Evolutionary conservation across 2,113 vertebrate genomes (phyloP), one percentile per base, ranked within the genome.

Genomic region (Leucopsar rothschildi): DNA sequence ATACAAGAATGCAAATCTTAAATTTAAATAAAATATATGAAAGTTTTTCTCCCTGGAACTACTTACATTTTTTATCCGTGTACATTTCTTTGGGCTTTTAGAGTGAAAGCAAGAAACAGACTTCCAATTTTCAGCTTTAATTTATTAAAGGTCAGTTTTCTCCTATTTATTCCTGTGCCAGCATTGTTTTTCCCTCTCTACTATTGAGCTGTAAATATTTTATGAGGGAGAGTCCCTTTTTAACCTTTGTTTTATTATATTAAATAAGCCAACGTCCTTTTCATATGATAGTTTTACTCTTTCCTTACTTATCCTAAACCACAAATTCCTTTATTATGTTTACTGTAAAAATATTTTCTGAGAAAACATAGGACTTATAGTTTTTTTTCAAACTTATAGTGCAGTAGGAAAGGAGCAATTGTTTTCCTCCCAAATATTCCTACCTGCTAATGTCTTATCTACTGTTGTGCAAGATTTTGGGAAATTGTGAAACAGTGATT

Each of bases 121-220:
- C 11, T 88, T 82, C 44, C 6, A 76, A 0, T 82, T 69, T 88
- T 77, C 75, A 76, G 15, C 45, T 92, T 77, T 72, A 65, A 82
- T 49, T 92, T 80, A 80, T 88, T 93, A 90, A 73, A 82, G 71
- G 66, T 77, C 75, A 86, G 8, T 83, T 90, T 95, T 79, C 24
- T 89, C 17, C 5, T 76, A 35, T 79, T 94, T 93, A 55, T 95
- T 95, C 63, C 31, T 55, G 8, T 93, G 90, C 90, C 90, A 93
- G 33, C n/a, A 93, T 88, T 95, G 92, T 92, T 77, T 87, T 76
- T 49, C 39, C 5, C 12, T 78, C 60, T 92, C 53, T 91, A 6
- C 24, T 87, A 44, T 8, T 92, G 44, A 94, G 27, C 13, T 61
- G 6, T 52, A 79, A 31, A 8, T 92, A 61, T 80, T 91, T 80